A percentile compares a stretch with the other conserved stretches of the same genome.
phyloP scores from a whole-genome alignment of 2,113 vertebrate genomes.

The Chaetodon auriga region DNA sequence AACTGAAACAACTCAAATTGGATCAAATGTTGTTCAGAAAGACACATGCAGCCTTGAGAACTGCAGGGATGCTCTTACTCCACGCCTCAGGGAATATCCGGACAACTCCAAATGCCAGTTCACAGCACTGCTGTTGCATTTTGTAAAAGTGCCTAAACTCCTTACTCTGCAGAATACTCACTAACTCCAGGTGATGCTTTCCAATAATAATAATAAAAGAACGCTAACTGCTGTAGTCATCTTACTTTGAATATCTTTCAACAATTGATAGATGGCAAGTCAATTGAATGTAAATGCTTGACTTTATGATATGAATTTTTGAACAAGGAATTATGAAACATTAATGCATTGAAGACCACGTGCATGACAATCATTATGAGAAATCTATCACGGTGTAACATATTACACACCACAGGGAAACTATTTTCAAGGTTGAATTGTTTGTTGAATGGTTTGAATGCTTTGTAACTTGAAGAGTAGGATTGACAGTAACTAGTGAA shows the following conservation, averaged over 20 bases:
- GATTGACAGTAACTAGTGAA: no score
- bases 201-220: background rate
- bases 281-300: no score
- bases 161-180: background rate
- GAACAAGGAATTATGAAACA: no score
- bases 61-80: background rate
- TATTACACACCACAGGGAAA: background rate
- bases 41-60: background rate
- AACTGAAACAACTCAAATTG: background rate
- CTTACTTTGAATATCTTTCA: no score
- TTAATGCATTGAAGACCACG: no score
- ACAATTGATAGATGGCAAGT: no score
- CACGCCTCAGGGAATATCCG: no score
- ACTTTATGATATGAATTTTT: no score
- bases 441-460: background rate
- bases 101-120: background rate
- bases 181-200: background rate
- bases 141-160: background rate
- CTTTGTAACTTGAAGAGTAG: no score
- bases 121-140: background rate
- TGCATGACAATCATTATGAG: background rate
- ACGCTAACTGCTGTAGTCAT: no score
- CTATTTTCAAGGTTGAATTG: no score
- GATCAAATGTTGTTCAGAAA: background rate
- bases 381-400: background rate